Base-by-base conservation (phyloP, 1,140 invertebrate species). In the Penaeus vannamei region DNA sequence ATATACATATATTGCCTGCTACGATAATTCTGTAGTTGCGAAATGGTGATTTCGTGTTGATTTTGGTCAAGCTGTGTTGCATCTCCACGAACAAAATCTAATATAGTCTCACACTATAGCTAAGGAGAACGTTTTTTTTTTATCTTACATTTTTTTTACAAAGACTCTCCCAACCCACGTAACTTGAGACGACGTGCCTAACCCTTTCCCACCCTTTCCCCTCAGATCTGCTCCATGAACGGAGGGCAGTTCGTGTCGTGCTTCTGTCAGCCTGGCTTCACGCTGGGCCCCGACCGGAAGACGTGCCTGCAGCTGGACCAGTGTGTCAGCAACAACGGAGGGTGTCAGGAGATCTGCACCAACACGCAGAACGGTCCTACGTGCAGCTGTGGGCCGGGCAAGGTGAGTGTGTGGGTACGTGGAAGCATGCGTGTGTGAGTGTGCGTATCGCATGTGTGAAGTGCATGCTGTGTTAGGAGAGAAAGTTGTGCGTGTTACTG, bases 201-300 rank as follows among this genome's bases (percentile, higher is more conserved):
- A 19, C 29, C 26, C 8, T 53, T 12, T 22, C 8, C 62, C 2
- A 17, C 1, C 20, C 36, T 26, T 53, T 83, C 61, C 4, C 90
- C 91, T n/a, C 84, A 93, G 88, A 92, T 92, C 23, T 97, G 96
- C 93, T 94, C 96, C n/a, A 97, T 98, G 92, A 95, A 95, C 8
- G 95, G 53, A 12, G 53, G 95, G 91, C 97, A 96, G 84, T 95
- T 95, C 8, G 97, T 96, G 92, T 94, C 95, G 79, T 98, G 97
- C 93, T 94, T 95, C 20, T 98, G 97, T 93, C 95, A 95, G 0
- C 91, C 92, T 3, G 94, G 97, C 20, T 97, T 97, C 92, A 95
- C 95, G 92, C 93, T 98, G 5, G 96, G 96, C 85, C 95, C 95
- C 72, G 97, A 97, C 93, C 97, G 97, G 53, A 94, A 96, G 91